phyloP scores from a whole-genome alignment of 2,888 invertebrate genomes.

The Chrysopilus asiliformis region DNA sequence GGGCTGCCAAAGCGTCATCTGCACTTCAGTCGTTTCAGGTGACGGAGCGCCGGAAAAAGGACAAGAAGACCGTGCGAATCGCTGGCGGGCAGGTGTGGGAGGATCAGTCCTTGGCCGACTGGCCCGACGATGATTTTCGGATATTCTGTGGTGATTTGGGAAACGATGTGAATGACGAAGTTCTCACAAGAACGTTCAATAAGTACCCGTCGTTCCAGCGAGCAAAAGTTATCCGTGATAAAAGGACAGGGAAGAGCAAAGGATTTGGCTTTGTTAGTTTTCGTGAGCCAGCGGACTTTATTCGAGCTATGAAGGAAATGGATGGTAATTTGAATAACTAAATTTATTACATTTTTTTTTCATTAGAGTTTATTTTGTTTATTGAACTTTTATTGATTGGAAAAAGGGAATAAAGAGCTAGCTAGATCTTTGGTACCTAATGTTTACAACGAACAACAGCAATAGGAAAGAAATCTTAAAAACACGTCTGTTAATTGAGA shows the following conservation, averaged over 20 bases:
- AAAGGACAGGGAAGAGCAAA: constrained; percentile 93
- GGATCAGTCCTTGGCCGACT: constrained; percentile 82
- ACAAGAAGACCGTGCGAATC: constrained; percentile 56
- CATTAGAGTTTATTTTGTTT: too few species aligned
- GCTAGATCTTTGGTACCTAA: too few species aligned
- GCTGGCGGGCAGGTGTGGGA: constrained; percentile 97
- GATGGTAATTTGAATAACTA: constrained; percentile 81
- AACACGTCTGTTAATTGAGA: too few species aligned
- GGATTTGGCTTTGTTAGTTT: constrained; percentile 99
- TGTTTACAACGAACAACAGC: too few species aligned
- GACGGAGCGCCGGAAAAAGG: constrained; percentile 38
- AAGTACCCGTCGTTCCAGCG: constrained; percentile 86
- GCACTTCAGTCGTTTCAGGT: constrained; percentile 43
- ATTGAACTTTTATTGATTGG: too few species aligned
- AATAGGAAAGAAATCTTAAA: too few species aligned
- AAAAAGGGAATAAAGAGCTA: too few species aligned
- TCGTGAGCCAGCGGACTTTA: constrained; percentile 94
- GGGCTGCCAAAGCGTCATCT: constrained; percentile 46
- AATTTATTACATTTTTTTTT: too few species aligned
- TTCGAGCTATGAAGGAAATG: constrained; percentile 98
- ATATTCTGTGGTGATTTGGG: constrained; percentile 99
- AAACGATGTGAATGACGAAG: constrained; percentile 97
- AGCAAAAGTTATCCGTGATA: constrained; percentile 92
- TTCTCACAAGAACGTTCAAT: constrained; percentile 89
- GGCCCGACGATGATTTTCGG: constrained; percentile 97